These are phyloP conservation scores for Pogonus chalceus DNA, from an alignment of 1,140 invertebrate genomes.

Conservation along the genomic window DNA sequence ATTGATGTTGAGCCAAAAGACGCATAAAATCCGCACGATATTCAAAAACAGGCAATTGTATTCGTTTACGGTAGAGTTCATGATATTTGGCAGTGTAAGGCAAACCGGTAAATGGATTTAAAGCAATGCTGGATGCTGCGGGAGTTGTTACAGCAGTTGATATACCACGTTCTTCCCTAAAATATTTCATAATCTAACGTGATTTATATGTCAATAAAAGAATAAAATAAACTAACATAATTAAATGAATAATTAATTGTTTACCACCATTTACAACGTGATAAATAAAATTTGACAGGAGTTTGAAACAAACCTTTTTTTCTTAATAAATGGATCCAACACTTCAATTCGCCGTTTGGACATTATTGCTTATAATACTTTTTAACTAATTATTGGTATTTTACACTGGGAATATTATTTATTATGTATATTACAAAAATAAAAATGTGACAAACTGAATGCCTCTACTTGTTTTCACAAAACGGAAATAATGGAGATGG, in stretches of 20 bases:
- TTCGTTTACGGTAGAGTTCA: conserved; percentile 79
- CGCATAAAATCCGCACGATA: conserved; percentile 95
- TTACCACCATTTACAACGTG: too few species aligned
- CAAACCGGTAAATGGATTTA: conserved; percentile 61
- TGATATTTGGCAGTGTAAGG: conserved; percentile 75
- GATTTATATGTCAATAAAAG: conserved; percentile 24
- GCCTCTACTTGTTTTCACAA: neutral
- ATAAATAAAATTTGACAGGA: conserved; percentile 11
- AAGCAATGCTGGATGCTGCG: conserved; percentile 37
- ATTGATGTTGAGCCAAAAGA: conserved; percentile 78
- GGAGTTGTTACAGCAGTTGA: conserved; percentile 24
- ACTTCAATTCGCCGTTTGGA: conserved; percentile 76
- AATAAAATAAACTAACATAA: conserved; percentile 8
- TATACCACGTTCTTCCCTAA: conserved; percentile 28
- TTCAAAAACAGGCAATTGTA: conserved; percentile 93
- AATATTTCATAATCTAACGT: conserved; percentile 1
- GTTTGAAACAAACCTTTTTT: conserved; percentile 50
- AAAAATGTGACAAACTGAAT: conserved; percentile 7
- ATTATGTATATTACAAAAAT: conserved; percentile 3
- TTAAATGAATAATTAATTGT: neutral
- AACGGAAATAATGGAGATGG: neutral
- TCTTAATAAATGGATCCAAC: conserved; percentile 67
- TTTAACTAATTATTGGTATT: neutral
- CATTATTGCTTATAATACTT: conserved; percentile 38
- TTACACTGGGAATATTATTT: conserved; percentile 8